phyloP scores from a whole-genome alignment of 2,113 vertebrate genomes.

The Muntiacus muntjak region DNA sequence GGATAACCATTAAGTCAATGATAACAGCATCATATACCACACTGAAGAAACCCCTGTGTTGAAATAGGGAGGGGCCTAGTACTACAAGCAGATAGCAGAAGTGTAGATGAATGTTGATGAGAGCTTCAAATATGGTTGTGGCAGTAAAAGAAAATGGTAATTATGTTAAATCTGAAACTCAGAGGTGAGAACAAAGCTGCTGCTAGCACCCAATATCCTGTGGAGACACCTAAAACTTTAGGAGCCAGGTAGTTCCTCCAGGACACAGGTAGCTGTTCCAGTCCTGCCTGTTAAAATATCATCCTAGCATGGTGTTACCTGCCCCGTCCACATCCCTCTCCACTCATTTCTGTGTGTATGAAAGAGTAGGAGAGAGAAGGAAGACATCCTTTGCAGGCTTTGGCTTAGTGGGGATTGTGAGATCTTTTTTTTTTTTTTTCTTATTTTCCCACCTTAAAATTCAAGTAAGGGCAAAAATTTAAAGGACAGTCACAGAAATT shows the following conservation, averaged over 20 bases:
- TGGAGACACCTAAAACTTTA: neutral
- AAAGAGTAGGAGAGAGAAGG: neutral
- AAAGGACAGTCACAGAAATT: neutral
- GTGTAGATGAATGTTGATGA: neutral
- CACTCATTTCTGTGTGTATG: neutral
- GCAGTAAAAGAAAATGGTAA: neutral
- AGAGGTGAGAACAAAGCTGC: neutral
- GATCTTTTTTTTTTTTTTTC: neutral
- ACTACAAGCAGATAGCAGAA: neutral
- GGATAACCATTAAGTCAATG: neutral
- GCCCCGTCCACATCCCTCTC: neutral
- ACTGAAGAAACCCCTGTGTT: neutral
- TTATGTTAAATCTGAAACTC: neutral
- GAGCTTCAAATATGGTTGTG: neutral
- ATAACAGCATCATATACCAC: neutral
- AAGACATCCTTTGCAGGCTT: neutral
- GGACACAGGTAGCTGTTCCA: neutral
- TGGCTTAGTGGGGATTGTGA: neutral
- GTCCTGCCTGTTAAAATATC: neutral
- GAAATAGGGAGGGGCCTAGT: neutral
- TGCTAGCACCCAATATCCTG: too few relatives aligned
- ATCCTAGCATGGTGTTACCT: too few relatives aligned
- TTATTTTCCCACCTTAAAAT: neutral
- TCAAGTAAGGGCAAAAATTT: neutral
- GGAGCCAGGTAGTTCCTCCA: neutral